phyloP scores from a whole-genome alignment of 2,113 vertebrate genomes.

The Macaca fascicularis region T2T-MFA8v1.1 NC_088386.1:124583001-124583500 shows the following conservation, averaged over 20 bases:
- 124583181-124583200: not conserved
- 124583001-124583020: not conserved
- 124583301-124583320: not conserved
- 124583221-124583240: not conserved
- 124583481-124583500: not conserved
- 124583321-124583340: not conserved
- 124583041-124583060: not conserved
- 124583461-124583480: not conserved
- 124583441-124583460: not conserved
- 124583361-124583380: accelerated
- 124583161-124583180: not conserved
- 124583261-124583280: not conserved
- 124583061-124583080: not conserved
- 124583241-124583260: not conserved
- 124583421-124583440: not conserved
- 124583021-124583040: not conserved
- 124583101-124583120: not conserved
- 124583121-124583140: not conserved
- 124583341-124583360: not conserved
- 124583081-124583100: not conserved
- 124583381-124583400: not conserved
- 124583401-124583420: not conserved
- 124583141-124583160: not conserved
- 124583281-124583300: not conserved
- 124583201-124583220: not conserved